Percentiles rank a stretch among this genome's conserved stretches.
Evolutionary conservation across 2,797 vertebrate species (phyloP).

Genomic region (Lacerta bilineata): DNA sequence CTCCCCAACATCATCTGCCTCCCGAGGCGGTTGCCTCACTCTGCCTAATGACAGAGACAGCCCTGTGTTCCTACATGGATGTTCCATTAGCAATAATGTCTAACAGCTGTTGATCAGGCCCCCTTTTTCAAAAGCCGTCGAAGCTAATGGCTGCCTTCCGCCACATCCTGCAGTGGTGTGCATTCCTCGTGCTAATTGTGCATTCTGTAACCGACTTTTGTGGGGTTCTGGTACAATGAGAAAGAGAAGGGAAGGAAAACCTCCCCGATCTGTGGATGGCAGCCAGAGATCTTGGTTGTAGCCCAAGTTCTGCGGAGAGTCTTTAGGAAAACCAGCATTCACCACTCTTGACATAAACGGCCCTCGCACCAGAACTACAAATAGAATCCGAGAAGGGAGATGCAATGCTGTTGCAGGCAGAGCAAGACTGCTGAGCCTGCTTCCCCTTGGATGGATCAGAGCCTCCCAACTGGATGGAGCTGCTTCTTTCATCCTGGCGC

Average conservation of each 20-base stretch:
- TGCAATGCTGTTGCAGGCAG: background rate
- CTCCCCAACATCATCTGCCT: no score
- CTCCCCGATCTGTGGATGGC: background rate
- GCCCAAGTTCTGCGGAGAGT: background rate
- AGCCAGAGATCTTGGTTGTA: background rate
- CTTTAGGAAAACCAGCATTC: background rate
- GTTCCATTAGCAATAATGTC: background rate
- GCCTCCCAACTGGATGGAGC: background rate
- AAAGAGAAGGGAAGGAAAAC: no score
- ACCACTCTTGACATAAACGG: background rate
- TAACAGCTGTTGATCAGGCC: background rate
- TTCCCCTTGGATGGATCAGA: background rate
- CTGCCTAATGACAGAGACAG: background rate
- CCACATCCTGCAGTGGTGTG: background rate
- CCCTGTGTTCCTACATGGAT: background rate
- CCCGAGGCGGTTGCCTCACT: background rate
- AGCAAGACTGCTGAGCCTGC: no score
- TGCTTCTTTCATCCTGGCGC: background rate
- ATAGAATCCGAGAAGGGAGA: background rate
- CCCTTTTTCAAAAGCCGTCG: conserved; percentile 13
- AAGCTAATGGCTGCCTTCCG: background rate
- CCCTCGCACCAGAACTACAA: background rate
- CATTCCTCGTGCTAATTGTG: background rate
- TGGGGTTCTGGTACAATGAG: background rate
- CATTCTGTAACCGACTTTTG: background rate